Percentiles rank a stretch among this genome's conserved stretches.
These are phyloP conservation scores for Odiellus spinosus DNA, from an alignment of 2,888 invertebrate genomes.

Conservation along the genomic window DNA sequence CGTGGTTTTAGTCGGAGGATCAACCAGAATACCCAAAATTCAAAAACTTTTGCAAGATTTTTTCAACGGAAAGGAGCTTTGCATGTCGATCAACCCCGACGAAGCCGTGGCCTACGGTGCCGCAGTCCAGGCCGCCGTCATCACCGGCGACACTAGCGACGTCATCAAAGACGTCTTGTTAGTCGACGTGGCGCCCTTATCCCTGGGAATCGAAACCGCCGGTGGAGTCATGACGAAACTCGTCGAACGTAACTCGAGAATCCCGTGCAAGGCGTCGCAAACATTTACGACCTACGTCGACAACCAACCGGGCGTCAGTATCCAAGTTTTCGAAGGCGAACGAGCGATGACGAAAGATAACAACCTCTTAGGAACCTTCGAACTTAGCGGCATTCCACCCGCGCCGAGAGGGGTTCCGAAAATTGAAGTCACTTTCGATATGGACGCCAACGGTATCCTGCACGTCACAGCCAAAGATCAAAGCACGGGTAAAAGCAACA, in stretches of 20 bases:
- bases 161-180: too few species aligned
- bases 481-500: too few species aligned
- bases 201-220: constrained; percentile 41
- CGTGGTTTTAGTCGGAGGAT: too few species aligned
- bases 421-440: constrained; percentile 58
- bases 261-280: constrained; percentile 54
- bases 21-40: constrained; percentile 60
- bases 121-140: constrained; percentile 54
- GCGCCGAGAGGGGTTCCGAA: constrained; percentile 63
- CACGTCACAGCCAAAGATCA: too few species aligned
- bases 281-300: constrained; percentile 81
- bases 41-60: constrained; percentile 55
- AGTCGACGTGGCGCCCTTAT: too few species aligned
- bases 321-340: too few species aligned
- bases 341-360: constrained; percentile 83
- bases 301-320: constrained; percentile 76
- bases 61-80: constrained; percentile 54
- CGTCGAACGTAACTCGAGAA: constrained; percentile 62
- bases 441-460: too few species aligned
- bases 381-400: too few species aligned
- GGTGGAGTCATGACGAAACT: too few species aligned
- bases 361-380: constrained; percentile 42
- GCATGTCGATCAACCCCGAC: too few species aligned
- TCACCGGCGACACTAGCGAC: constrained; percentile 38
- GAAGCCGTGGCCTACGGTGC: too few species aligned